A percentile compares a stretch with the other conserved stretches of the same genome.
Conservation (phyloP, 2,797 vertebrate genomes). For the Tragelaphus oryx region DNA sequence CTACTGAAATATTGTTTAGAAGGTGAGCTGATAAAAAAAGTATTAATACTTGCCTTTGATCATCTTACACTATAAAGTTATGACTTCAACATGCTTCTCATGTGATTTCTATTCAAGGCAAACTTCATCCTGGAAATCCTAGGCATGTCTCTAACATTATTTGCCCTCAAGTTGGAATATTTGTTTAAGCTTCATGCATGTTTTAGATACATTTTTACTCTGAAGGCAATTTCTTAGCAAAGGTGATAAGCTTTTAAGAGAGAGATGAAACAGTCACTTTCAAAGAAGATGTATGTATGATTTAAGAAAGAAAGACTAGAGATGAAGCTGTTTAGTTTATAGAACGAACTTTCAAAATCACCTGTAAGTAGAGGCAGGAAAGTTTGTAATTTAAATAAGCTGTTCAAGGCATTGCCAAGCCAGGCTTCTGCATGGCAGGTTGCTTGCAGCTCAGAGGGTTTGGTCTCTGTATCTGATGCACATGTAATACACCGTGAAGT, state of each 20-base stretch:
- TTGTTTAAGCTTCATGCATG: conserved; percentile 73
- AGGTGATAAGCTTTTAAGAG: conserved; percentile 74
- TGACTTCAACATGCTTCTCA: conserved; percentile 78
- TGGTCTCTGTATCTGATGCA: conserved; percentile 68
- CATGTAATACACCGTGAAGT: conserved; percentile 70
- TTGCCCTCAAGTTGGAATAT: conserved; percentile 72
- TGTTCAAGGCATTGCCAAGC: conserved; percentile 18
- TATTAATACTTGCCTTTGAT: conserved; percentile 84
- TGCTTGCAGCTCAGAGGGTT: conserved; percentile 56
- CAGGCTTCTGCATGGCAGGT: conserved; percentile 47
- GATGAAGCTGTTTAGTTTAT: conserved; percentile 40
- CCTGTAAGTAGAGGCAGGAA: conserved; percentile 60
- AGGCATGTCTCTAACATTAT: conserved; percentile 62
- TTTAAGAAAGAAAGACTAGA: conserved; percentile 49
- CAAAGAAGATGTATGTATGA: conserved; percentile 63
- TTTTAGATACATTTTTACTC: conserved; percentile 77
- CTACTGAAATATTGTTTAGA: conserved; percentile 92
- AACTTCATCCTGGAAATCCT: conserved; percentile 74
- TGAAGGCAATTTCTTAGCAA: conserved; percentile 70
- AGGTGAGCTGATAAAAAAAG: conserved; percentile 86
- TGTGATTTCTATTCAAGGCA: conserved; percentile 73
- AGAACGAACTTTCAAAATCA: conserved; percentile 63
- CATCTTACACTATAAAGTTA: conserved; percentile 81
- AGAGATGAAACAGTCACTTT: conserved; percentile 74
- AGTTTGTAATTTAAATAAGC: conserved; percentile 60